These are phyloP conservation scores for Mesopsocus fuscifrons DNA, from an alignment of 2,888 invertebrate species.

Conservation along the genomic window DNA sequence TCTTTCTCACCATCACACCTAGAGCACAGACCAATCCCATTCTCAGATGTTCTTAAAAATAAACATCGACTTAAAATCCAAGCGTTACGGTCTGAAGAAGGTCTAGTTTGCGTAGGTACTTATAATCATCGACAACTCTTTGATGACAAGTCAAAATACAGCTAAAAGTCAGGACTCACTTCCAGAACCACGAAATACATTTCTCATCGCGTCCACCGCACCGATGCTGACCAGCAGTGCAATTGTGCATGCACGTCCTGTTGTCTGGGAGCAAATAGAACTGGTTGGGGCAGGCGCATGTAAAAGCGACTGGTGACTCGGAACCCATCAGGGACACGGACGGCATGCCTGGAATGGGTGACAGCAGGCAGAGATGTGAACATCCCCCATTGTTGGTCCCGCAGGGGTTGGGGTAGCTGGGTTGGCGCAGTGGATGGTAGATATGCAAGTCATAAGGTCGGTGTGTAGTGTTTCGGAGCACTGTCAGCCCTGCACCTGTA, in stretches of 20 bases:
- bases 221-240: slow-evolving; percentile 72
- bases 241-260: slow-evolving; percentile 85
- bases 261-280: slow-evolving; percentile 63
- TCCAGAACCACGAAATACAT: slow-evolving; percentile 63
- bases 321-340: slow-evolving; percentile 25
- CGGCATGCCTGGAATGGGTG: slow-evolving; percentile 35
- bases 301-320: slow-evolving; percentile 48
- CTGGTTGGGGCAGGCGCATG: slow-evolving; percentile 90
- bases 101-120: background rate
- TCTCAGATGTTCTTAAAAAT: slow-evolving; percentile 1
- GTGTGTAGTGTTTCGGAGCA: slow-evolving; percentile 80
- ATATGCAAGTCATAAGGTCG: slow-evolving; percentile 86
- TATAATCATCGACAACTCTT: background rate
- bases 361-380: slow-evolving; percentile 83
- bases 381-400: slow-evolving; percentile 86
- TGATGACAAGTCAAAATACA: too few relatives aligned
- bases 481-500: slow-evolving; percentile 44
- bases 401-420: slow-evolving; percentile 78
- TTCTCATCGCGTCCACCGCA: slow-evolving; percentile 50
- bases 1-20: slow-evolving; percentile 83
- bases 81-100: too few relatives aligned
- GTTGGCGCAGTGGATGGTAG: slow-evolving; percentile 74
- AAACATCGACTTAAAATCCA: too few relatives aligned
- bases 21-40: slow-evolving; percentile 23
- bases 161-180: too few relatives aligned